Base-by-base conservation (phyloP, 2,888 invertebrate genomes). In the Cyaniris semiargus region DNA sequence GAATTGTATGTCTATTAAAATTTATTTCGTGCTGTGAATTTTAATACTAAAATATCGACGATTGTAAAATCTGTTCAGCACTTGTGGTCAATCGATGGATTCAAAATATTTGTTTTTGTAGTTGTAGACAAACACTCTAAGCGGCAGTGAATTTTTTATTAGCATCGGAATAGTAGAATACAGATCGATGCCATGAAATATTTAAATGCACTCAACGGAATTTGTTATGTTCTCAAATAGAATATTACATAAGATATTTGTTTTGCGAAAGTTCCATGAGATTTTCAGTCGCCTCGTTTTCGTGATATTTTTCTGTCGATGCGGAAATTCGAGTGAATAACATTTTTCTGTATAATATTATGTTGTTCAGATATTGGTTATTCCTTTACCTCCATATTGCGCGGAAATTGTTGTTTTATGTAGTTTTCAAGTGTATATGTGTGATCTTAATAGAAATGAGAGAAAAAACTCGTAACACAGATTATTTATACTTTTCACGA, bases 301-400 rank as follows among this genome's bases (percentile, higher is more conserved):
- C 71, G 34, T 38, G 21, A 23, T 71, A 38, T 71, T 38, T 38
- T 71, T 38, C n/a, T 23, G 23, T 74, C 27, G 53, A 18, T 27
- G 27, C 48, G 53, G 74, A 74, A 74, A 74, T 74, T 74, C 27
- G 27, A 74, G 7, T 53, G 23, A 15, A 74, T 48, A 44, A 72
- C 72, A 53, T 53, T 53, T 74, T 27, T 74, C 74, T 27, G 74
- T 53, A n/a, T n/a, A n/a, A n/a, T n/a, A n/a, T 74, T 74, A 72
- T 72, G 44, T 74, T 27, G 23, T 53, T 15, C 48, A 4, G 27
- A 53, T 74, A 74, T 74, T 23, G 48, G 38, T 48, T 48, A 53
- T 72, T 23, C 21, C 34, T 71, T 72, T 72, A 44, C 27, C 23
- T 72, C 23, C 15, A 34, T 5, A 23, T 23, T 15, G 18, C 21